These are phyloP conservation scores for Spea multiplicata DNA, from an alignment of 2,113 vertebrate genomes.

Conservation along the genomic window DNA sequence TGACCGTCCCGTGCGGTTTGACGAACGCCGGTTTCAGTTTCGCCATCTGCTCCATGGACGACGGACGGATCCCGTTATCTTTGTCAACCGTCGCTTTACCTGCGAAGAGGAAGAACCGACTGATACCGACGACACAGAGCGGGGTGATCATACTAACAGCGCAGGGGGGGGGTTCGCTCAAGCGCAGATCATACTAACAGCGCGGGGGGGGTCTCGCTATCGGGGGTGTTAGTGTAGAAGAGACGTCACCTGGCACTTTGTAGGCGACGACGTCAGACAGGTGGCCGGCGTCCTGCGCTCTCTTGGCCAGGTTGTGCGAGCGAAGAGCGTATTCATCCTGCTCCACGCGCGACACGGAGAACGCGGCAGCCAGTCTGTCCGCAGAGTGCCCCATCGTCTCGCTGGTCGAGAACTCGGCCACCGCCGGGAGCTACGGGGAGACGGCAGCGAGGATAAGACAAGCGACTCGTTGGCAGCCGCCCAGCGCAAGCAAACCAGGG, in stretches of 20 bases:
- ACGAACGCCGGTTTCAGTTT: conserved; percentile 90
- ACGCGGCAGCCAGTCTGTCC: conserved; percentile 89
- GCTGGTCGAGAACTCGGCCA: conserved; percentile 91
- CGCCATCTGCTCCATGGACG: conserved; percentile 84
- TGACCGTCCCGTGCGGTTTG: conserved; percentile 92
- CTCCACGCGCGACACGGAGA: conserved; percentile 78
- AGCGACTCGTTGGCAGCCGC: no score
- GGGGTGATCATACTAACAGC: no score
- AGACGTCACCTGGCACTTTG: conserved; percentile 85
- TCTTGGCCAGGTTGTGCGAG: conserved; percentile 85
- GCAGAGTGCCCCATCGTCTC: conserved; percentile 97
- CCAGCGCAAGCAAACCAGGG: no score
- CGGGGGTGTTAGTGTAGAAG: no score
- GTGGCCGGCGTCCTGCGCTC: conserved; percentile 81
- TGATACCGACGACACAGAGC: neutral
- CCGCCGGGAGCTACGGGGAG: conserved; percentile 78
- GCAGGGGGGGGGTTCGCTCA: no score
- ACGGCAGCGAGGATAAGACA: neutral
- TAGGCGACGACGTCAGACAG: conserved; percentile 83
- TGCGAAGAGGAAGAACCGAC: conserved; percentile 43
- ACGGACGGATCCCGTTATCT: conserved; percentile 89
- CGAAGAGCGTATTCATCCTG: conserved; percentile 91
- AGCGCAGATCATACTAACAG: no score
- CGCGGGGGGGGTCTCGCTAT: no score
- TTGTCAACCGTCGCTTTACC: conserved; percentile 82